phyloP scores from a whole-genome alignment of 2,888 invertebrate genomes.

The Hermodice carunculata region DNA sequence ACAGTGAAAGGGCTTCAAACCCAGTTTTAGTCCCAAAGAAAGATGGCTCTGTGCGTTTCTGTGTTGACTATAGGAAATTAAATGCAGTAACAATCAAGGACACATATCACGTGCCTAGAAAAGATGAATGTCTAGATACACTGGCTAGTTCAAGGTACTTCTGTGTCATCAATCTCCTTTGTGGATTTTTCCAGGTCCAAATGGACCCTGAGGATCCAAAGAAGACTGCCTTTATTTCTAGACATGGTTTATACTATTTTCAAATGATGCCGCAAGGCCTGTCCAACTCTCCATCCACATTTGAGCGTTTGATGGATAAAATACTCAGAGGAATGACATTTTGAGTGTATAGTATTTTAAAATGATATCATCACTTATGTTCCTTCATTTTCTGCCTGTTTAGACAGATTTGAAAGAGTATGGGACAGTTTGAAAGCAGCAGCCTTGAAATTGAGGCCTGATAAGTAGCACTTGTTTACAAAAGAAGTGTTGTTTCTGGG shows the following conservation, averaged over 20 bases:
- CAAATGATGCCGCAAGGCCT: constrained; percentile 38
- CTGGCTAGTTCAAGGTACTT: constrained; percentile 39
- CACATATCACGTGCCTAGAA: constrained; percentile 32
- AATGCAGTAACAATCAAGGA: constrained; percentile 35
- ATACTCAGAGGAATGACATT: constrained; percentile 30
- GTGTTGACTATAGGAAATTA: constrained; percentile 35
- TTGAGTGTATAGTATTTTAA: constrained; percentile 32
- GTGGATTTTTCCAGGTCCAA: constrained; percentile 47
- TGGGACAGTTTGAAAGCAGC: too few relatives aligned
- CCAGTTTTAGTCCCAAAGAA: constrained; percentile 29
- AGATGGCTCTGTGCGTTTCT: constrained; percentile 26
- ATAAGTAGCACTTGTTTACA: constrained; percentile 40
- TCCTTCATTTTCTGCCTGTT: constrained; percentile 20
- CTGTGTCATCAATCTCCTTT: constrained; percentile 35
- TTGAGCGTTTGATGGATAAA: constrained; percentile 41
- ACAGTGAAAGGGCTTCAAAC: not conserved
- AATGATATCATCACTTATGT: constrained; percentile 43
- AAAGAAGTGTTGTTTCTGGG: constrained; percentile 21
- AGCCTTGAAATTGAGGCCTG: constrained; percentile 43
- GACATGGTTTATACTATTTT: constrained; percentile 34
- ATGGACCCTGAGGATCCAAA: constrained; percentile 26
- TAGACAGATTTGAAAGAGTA: constrained; percentile 37
- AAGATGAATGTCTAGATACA: constrained; percentile 29
- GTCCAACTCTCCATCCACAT: constrained; percentile 41
- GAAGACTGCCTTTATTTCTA: constrained; percentile 45